Conservation (phyloP, 2,113 vertebrate genomes). For the Calyptommatus sinebrachiatus region DNA sequence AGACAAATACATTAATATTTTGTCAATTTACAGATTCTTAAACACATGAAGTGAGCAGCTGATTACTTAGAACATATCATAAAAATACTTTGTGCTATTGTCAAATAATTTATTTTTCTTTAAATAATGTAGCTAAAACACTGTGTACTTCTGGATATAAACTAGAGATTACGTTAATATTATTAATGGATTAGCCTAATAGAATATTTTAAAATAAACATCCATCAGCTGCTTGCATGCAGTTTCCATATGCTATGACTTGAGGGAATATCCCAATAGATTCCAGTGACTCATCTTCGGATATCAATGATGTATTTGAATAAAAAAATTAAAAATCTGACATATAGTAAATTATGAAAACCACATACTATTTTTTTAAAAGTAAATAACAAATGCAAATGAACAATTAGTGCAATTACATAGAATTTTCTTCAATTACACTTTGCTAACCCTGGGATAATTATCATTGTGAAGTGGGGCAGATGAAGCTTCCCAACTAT, state of each 20-base stretch:
- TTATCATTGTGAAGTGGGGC: not conserved
- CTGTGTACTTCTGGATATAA: slow-evolving; percentile 4
- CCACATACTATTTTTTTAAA: not conserved
- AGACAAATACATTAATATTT: not conserved
- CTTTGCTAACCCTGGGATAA: slow-evolving; percentile 10
- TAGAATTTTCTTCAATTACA: slow-evolving; percentile 10
- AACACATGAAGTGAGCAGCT: not conserved
- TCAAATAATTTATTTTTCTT: slow-evolving; percentile 17
- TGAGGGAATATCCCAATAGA: slow-evolving; percentile 16
- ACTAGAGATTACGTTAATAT: not conserved
- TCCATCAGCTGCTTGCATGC: slow-evolving; percentile 19
- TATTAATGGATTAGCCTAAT: slow-evolving; percentile 14
- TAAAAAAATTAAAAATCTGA: slow-evolving; percentile 4
- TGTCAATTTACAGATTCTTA: not conserved
- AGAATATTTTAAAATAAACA: slow-evolving; percentile 30
- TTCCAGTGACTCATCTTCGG: slow-evolving; percentile 19
- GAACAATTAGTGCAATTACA: not conserved
- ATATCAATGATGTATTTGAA: slow-evolving; percentile 7
- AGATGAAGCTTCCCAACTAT: not conserved
- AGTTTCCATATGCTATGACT: slow-evolving; percentile 28
- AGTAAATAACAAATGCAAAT: no score
- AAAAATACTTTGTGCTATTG: slow-evolving; percentile 4
- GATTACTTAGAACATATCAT: slow-evolving; percentile 1
- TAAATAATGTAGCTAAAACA: slow-evolving; percentile 17
- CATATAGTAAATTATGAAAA: not conserved